A percentile compares a stretch with the other conserved stretches of the same genome.
phyloP scores from a whole-genome alignment of 2,888 invertebrate genomes.

The Calephelis perditalis region DNA sequence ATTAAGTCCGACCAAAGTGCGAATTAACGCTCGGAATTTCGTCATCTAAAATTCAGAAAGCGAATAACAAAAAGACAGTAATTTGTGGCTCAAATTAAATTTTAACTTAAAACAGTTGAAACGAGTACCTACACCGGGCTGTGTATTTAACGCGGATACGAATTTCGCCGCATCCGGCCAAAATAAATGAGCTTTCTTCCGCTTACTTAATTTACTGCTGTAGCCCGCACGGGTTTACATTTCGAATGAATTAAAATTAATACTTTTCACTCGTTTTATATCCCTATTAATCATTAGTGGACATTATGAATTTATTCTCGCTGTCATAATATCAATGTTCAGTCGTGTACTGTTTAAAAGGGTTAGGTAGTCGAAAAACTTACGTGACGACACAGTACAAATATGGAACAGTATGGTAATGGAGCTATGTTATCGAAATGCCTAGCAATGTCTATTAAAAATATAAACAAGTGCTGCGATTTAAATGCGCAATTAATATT shows the following conservation, averaged over 20 bases:
- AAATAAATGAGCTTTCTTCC: constrained; percentile 77
- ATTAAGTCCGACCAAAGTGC: constrained; percentile 48
- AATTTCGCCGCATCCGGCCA: constrained; percentile 73
- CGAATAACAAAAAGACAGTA: constrained; percentile 71
- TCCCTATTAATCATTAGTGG: constrained; percentile 33
- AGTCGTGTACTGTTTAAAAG: too few species aligned
- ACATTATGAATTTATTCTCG: too few species aligned
- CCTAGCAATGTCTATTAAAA: too few species aligned
- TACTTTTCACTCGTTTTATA: constrained; percentile 64
- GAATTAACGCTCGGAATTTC: constrained; percentile 59
- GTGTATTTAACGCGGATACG: constrained; percentile 76
- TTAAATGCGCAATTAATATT: too few species aligned
- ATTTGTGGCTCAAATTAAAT: constrained; percentile 69
- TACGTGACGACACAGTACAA: too few species aligned
- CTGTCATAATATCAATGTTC: too few species aligned
- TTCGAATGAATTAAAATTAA: constrained; percentile 72
- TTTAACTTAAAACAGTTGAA: constrained; percentile 70
- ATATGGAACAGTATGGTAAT: too few species aligned
- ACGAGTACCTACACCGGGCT: constrained; percentile 58
- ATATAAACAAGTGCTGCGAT: too few species aligned
- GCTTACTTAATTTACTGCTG: constrained; percentile 73
- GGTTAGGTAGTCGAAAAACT: too few species aligned
- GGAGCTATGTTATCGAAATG: too few species aligned
- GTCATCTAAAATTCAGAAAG: constrained; percentile 66
- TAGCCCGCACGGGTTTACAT: constrained; percentile 56